A percentile compares a stretch with the other conserved stretches of the same genome.
Conservation (phyloP, 2,888 invertebrate species). For the Acanthosoma haemorrhoidale region DNA sequence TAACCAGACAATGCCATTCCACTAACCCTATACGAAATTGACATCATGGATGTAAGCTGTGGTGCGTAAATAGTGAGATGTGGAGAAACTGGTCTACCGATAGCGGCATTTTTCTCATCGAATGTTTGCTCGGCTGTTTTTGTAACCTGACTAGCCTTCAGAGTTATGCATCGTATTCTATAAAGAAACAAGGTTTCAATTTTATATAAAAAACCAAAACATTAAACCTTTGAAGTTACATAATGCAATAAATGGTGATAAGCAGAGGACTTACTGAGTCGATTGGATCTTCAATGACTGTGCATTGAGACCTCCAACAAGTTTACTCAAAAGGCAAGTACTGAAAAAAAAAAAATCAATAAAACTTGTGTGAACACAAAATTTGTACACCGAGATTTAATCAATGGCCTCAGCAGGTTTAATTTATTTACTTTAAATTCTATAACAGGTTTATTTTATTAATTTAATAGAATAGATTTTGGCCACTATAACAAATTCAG, state of each 20-base stretch:
- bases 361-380: no score
- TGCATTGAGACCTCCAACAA: background rate
- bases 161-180: constrained; percentile 28
- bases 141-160: constrained; percentile 49
- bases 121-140: constrained; percentile 51
- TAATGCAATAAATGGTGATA: background rate
- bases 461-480: no score
- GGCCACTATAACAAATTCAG: no score
- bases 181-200: background rate
- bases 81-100: constrained; percentile 76
- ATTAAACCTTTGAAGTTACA: background rate
- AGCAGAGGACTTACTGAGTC: constrained; percentile 8
- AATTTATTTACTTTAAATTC: no score
- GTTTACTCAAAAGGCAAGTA: background rate
- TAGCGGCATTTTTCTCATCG: constrained; percentile 65
- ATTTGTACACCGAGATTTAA: no score
- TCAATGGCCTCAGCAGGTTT: no score
- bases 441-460: no score
- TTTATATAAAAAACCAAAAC: no score
- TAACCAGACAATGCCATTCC: constrained; percentile 53
- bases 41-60: constrained; percentile 73
- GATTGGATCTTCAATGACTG: background rate
- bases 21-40: constrained; percentile 78
- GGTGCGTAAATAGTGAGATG: constrained; percentile 77
- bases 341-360: background rate